Evolutionary conservation across 1,140 invertebrate species (phyloP), one percentile per base, ranked within the genome.

Genomic region (Agraylea sexmaculata): DNA sequence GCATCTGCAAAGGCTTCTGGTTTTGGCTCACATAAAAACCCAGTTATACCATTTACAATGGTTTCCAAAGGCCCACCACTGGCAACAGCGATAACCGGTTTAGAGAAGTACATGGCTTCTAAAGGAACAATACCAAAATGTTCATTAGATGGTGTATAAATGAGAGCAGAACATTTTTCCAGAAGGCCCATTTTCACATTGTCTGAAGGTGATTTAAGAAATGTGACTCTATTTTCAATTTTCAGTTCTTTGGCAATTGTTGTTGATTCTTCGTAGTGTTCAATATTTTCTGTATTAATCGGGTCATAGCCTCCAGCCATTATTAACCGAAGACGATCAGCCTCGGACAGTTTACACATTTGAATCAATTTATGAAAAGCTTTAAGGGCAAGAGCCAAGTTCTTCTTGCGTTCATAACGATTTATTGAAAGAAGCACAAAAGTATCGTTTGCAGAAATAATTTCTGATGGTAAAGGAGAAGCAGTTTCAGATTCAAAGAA

Each of bases 81-180:
- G 55, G 92, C 88, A 1, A 88, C 80, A 0, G 95, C 96, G 48
- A 99, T 80, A 0, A 99, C 93, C 13, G 94, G 92, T 54, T 88
- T 86, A 18, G 71, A 66, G 54, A 82, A 78, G 56, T 88, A 91
- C 96, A 99, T 99, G 1, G 94, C 92, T 71, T 99, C 96, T 35
- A 99, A 64, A 1, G 96, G 96, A 5, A 99, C 96, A 56, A 99
- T 99, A 4, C 96, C 96, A 75, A 99, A 99, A 69, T 99, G 96
- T 61, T 99, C 96, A 59, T 88, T 89, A 0, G 80, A 74, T 3
- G 96, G 96, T 13, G 96, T 99, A 50, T 99, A 99, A 11, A 99
- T 53, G 3, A 99, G 62, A 55, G 82, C 78, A 47, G 76, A 70
- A 54, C 81, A 80, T 40, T 76, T 58, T 32, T 76, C 68, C 3